Conservation (phyloP, 2,888 invertebrate genomes). For the Deroplatys truncata region DNA sequence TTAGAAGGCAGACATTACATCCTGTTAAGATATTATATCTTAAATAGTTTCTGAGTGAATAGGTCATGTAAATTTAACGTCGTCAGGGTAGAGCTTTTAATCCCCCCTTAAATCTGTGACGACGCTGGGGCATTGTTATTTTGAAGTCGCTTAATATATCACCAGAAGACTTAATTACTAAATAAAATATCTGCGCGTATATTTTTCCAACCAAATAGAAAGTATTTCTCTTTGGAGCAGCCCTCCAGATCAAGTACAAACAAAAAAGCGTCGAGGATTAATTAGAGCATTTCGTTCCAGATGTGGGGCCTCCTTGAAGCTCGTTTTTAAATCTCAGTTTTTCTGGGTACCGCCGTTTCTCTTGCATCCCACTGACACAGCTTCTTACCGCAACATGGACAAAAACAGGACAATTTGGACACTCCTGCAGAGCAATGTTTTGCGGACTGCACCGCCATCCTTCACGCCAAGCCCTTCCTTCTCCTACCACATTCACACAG, state of each 20-base stretch:
- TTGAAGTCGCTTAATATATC: not conserved
- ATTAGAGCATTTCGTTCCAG: not conserved
- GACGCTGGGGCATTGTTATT: not conserved
- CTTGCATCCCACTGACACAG: not conserved
- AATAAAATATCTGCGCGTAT: not conserved
- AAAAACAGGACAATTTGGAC: not conserved
- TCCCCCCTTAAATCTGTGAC: too few relatives aligned
- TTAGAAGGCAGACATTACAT: too few relatives aligned
- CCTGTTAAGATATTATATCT: too few relatives aligned
- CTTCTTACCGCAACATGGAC: not conserved
- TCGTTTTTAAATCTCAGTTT: not conserved
- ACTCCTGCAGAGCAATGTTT: not conserved
- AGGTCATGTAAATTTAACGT: too few relatives aligned
- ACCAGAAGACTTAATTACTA: not conserved
- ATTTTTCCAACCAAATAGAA: not conserved
- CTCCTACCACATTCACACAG: not conserved
- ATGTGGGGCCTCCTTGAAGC: not conserved
- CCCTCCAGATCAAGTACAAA: not conserved
- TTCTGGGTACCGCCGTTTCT: not conserved
- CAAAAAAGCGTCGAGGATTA: not conserved
- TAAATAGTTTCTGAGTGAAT: too few relatives aligned
- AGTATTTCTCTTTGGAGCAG: not conserved
- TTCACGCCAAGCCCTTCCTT: not conserved
- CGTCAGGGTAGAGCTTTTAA: too few relatives aligned
- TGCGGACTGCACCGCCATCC: not conserved